phyloP scores from a whole-genome alignment of 2,797 vertebrate genomes.

The Sebastes jordani region DNA sequence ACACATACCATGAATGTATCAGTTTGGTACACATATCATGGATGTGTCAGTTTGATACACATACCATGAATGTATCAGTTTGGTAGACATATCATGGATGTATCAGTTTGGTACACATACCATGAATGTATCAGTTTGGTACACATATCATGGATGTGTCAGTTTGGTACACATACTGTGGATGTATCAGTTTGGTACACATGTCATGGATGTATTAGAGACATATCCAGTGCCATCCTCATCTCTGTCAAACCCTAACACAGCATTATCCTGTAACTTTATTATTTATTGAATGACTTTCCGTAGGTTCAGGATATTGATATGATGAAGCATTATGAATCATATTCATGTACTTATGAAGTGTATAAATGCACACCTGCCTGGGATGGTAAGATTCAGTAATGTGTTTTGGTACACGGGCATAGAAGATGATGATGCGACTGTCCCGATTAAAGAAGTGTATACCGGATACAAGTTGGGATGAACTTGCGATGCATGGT shows the following conservation, averaged over 20 bases:
- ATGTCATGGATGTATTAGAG: neutral
- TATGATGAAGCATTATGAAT: too few relatives aligned
- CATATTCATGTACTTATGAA: neutral
- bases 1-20: rapidly evolving
- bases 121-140: rapidly evolving
- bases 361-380: neutral
- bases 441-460: too few relatives aligned
- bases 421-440: too few relatives aligned
- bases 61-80: too few relatives aligned
- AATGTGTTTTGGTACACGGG: too few relatives aligned
- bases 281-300: neutral
- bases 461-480: neutral
- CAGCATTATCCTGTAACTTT: neutral
- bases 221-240: neutral
- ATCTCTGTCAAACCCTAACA: neutral
- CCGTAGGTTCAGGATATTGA: too few relatives aligned
- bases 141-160: rapidly evolving
- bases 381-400: neutral
- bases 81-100: rapidly evolving
- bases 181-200: too few relatives aligned
- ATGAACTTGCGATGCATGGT: too few relatives aligned
- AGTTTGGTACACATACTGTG: too few relatives aligned
- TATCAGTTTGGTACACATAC: rapidly evolving
- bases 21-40: rapidly evolving
- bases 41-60: rapidly evolving